phyloP scores from a whole-genome alignment of 2,888 invertebrate genomes.

The Pogonocherus hispidulus region DNA sequence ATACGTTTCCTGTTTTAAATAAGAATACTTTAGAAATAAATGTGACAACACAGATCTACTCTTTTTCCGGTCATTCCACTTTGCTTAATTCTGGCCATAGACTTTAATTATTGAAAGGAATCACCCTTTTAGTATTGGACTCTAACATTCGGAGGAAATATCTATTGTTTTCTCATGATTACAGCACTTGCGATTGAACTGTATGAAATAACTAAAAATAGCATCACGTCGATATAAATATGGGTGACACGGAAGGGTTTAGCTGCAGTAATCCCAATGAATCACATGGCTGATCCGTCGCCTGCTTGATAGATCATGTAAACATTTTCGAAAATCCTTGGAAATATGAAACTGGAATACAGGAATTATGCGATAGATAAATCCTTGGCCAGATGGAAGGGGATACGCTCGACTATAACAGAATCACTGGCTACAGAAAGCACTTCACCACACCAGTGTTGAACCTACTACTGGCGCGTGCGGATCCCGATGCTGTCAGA shows the following conservation, averaged over 20 bases:
- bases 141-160: too few species aligned
- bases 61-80: too few species aligned
- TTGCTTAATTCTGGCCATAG: too few species aligned
- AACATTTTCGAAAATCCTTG: constrained; percentile 23
- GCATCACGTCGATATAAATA: neutral
- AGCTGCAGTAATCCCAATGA: neutral
- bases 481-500: constrained; percentile 23
- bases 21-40: too few species aligned
- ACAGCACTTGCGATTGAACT: too few species aligned
- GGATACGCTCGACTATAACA: constrained; percentile 35
- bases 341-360: constrained; percentile 1
- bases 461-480: constrained; percentile 43
- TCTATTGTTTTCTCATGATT: too few species aligned
- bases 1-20: too few species aligned
- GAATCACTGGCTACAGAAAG: constrained; percentile 39
- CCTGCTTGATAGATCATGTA: neutral
- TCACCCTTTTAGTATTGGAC: too few species aligned
- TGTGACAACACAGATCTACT: too few species aligned
- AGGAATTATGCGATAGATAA: constrained; percentile 30
- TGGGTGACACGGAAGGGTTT: neutral
- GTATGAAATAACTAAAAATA: neutral
- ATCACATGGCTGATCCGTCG: neutral
- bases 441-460: constrained; percentile 44
- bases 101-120: too few species aligned
- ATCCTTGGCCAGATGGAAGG: constrained; percentile 42